These are phyloP conservation scores for Mobula birostris DNA, from an alignment of 2,113 vertebrate species.

Conservation along the genomic window DNA sequence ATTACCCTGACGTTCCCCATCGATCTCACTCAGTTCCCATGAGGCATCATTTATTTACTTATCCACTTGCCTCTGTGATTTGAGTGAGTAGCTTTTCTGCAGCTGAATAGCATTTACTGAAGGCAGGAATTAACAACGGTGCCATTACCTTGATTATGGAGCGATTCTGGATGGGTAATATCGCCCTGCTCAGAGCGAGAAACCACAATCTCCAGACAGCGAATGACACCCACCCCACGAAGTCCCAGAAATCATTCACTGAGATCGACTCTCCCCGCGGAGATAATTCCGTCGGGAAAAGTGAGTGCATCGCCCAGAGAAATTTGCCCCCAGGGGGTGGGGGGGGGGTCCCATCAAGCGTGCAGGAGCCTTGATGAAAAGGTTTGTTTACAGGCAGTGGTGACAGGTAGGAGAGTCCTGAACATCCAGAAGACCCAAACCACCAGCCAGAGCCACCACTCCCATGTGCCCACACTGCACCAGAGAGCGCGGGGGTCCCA, in stretches of 20 bases:
- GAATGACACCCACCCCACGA: neutral
- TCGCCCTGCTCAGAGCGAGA: neutral
- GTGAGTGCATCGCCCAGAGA: neutral
- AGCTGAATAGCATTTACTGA: neutral
- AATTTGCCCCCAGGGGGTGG: neutral
- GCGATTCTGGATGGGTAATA: neutral
- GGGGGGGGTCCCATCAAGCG: neutral
- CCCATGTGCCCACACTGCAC: too few species aligned
- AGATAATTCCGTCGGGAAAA: neutral
- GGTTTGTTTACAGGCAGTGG: neutral
- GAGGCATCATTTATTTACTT: constrained; percentile 22
- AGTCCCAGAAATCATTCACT: neutral
- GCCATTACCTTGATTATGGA: neutral
- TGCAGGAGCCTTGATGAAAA: neutral
- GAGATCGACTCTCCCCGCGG: neutral
- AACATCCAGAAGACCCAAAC: too few species aligned
- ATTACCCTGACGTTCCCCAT: neutral
- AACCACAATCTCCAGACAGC: too few species aligned
- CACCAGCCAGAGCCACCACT: too few species aligned
- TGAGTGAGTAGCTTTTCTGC: neutral
- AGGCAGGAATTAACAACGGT: constrained; percentile 3
- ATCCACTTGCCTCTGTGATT: neutral
- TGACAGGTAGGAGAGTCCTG: too few species aligned
- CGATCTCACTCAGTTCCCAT: neutral
- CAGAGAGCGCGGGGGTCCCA: too few species aligned